These are phyloP conservation scores for Nephrotoma appendiculata DNA, from an alignment of 2,888 invertebrate genomes.

Conservation along the genomic window DNA sequence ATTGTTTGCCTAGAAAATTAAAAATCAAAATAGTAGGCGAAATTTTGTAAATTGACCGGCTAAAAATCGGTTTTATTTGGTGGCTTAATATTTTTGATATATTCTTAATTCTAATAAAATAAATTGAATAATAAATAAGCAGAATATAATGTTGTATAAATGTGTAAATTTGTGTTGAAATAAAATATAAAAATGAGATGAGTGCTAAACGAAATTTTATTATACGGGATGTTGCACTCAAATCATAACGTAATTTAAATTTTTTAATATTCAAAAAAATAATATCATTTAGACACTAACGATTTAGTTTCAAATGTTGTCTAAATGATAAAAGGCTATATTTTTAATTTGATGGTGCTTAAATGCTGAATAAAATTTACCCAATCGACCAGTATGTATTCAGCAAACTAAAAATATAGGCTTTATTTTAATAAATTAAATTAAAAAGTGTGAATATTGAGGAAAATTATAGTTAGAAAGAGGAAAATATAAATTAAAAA, in stretches of 20 bases:
- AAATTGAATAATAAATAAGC: background rate
- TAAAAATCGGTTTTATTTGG: slow-evolving; percentile 2
- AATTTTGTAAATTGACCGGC: background rate
- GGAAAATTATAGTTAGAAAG: background rate
- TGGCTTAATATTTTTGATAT: background rate
- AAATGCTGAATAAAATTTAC: no score
- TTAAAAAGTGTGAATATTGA: background rate
- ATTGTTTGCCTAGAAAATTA: background rate
- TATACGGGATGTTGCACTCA: background rate
- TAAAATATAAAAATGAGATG: background rate
- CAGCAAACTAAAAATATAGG: background rate
- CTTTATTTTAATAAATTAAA: background rate
- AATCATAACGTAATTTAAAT: background rate
- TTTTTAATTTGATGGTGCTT: background rate
- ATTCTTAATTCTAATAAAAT: background rate
- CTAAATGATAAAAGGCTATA: background rate
- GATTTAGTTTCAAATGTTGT: background rate
- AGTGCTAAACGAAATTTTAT: background rate
- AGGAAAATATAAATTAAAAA: background rate
- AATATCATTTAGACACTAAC: background rate
- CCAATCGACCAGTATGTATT: no score
- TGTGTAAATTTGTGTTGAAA: background rate
- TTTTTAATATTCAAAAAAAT: background rate
- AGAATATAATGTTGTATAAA: background rate
- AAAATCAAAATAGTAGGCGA: background rate